Evolutionary conservation across 2,888 invertebrate genomes (phyloP).

Genomic region (Chrysotoxum bicinctum): DNA sequence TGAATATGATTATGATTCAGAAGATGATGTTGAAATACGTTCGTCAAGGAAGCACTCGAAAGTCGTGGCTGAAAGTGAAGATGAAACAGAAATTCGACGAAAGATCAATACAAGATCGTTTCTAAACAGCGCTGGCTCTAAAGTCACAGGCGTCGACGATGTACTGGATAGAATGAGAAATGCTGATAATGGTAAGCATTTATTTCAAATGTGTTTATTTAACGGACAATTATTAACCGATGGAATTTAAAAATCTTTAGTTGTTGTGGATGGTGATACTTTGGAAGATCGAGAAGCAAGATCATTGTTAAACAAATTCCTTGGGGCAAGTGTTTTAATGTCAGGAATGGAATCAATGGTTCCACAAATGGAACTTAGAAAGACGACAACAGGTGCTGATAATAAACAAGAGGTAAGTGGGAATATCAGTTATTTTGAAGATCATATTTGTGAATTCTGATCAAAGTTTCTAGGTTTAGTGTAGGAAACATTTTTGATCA

Average conservation of each 20-base stretch:
- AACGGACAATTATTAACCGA: not conserved
- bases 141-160: slow-evolving; percentile 89
- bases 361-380: slow-evolving; percentile 76
- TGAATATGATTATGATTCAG: slow-evolving; percentile 68
- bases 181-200: slow-evolving; percentile 85
- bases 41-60: slow-evolving; percentile 74
- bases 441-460: not conserved
- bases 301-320: slow-evolving; percentile 90
- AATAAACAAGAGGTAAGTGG: slow-evolving; percentile 78
- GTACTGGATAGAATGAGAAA: slow-evolving; percentile 90
- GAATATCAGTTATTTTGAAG: not conserved
- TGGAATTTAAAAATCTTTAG: slow-evolving; percentile 78
- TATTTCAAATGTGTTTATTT: not conserved
- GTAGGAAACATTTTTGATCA: too few species aligned
- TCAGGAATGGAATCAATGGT: slow-evolving; percentile 86
- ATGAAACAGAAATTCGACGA: slow-evolving; percentile 75
- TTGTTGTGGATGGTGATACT: slow-evolving; percentile 86
- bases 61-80: slow-evolving; percentile 75
- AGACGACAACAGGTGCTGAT: slow-evolving; percentile 54
- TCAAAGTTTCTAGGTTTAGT: too few species aligned
- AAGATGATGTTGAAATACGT: slow-evolving; percentile 74
- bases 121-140: slow-evolving; percentile 86
- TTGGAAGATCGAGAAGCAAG: slow-evolving; percentile 88
- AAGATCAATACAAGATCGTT: slow-evolving; percentile 84
- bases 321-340: slow-evolving; percentile 91